These are phyloP conservation scores for Syngnathus scovelli DNA, from an alignment of 2,113 vertebrate species.

Conservation along the genomic window DNA sequence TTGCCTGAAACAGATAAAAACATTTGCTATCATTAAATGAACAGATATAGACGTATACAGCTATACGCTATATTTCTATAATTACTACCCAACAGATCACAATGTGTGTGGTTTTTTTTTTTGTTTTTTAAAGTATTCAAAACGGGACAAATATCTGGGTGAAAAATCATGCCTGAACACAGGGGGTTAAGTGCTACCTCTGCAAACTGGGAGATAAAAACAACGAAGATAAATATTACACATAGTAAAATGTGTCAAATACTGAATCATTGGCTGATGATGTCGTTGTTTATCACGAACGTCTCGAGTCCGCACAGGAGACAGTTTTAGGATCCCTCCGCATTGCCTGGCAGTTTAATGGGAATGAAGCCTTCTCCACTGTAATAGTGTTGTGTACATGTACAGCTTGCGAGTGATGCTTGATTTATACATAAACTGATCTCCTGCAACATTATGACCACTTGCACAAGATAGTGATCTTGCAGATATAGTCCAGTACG, in stretches of 20 bases:
- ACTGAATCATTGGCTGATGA: neutral
- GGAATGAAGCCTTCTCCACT: neutral
- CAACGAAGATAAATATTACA: neutral
- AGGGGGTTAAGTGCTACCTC: neutral
- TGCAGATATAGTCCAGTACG: neutral
- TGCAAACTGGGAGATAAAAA: neutral
- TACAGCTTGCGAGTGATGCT: neutral
- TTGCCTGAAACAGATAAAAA: constrained; percentile 57
- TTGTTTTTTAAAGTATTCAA: neutral
- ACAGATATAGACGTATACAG: too few species aligned
- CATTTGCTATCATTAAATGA: neutral
- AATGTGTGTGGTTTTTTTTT: too few species aligned
- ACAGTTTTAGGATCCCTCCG: neutral
- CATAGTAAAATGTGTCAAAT: neutral
- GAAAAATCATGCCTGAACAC: neutral
- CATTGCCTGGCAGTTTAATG: neutral
- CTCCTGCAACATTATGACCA: neutral
- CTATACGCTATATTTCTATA: too few species aligned
- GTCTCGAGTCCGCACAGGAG: neutral
- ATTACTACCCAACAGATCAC: too few species aligned
- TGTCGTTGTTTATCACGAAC: neutral
- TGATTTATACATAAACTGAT: neutral
- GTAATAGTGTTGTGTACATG: neutral
- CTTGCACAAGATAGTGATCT: neutral
- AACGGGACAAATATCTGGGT: neutral